A percentile compares a stretch with the other conserved stretches of the same genome.
These are phyloP conservation scores for Harmothoe impar DNA, from an alignment of 2,888 invertebrate species.

Conservation along the genomic window DNA sequence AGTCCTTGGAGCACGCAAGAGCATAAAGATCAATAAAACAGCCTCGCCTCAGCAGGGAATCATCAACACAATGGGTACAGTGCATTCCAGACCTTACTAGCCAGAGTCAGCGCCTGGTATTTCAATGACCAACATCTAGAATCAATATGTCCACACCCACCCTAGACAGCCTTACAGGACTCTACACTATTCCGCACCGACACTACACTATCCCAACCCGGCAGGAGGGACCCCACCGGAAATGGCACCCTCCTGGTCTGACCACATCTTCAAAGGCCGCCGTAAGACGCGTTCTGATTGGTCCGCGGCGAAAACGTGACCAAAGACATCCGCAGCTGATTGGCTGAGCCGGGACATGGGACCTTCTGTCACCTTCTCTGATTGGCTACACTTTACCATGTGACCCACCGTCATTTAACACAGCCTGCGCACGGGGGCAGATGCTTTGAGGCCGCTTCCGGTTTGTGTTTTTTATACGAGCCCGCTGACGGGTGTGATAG, in stretches of 20 bases:
- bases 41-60: no score
- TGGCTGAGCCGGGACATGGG: constrained; percentile 4
- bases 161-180: no score
- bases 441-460: neutral
- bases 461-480: neutral
- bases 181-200: neutral
- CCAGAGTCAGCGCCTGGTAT: no score
- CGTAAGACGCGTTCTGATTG: no score
- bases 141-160: no score
- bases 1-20: no score
- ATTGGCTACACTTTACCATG: constrained; percentile 19
- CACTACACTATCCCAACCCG: neutral
- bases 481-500: neutral
- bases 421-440: neutral
- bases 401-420: constrained; percentile 22
- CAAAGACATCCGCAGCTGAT: neutral
- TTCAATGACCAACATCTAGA: no score
- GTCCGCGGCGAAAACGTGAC: neutral
- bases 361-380: constrained; percentile 14
- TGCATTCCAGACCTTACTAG: no score
- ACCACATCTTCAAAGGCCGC: no score
- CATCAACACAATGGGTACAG: no score
- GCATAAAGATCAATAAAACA: no score
- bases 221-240: no score
- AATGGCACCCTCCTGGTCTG: neutral